Percentiles rank a stretch among this genome's conserved stretches.
Evolutionary conservation across 2,113 vertebrate species (phyloP).

Genomic region (Condylura cristata): DNA sequence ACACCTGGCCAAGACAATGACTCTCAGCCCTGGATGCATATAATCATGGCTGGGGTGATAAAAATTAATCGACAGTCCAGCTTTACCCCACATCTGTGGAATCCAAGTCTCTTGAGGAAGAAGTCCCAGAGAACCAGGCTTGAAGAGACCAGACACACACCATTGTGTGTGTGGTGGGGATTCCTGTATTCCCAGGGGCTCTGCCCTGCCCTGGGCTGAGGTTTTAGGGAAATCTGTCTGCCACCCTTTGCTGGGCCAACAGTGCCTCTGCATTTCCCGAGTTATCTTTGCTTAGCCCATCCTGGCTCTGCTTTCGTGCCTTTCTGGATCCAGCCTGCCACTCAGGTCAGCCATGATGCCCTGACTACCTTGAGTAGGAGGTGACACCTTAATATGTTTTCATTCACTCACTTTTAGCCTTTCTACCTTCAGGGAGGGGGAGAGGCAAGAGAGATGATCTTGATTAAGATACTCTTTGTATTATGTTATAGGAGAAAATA

Average conservation of each 20-base stretch:
- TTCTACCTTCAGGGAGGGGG: not conserved
- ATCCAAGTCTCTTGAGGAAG: not conserved
- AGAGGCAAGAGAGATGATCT: not conserved
- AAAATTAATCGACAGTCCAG: not conserved
- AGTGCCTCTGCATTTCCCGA: rapidly evolving
- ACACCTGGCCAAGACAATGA: not conserved
- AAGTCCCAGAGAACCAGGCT: not conserved
- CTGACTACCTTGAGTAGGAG: not conserved
- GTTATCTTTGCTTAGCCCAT: rapidly evolving
- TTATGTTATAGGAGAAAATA: not conserved
- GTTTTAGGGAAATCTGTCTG: not conserved
- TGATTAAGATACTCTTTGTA: not conserved
- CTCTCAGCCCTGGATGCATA: not conserved
- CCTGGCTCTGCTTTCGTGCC: not conserved
- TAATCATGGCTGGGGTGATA: too few species aligned
- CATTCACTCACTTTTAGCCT: not conserved
- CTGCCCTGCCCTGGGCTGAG: not conserved
- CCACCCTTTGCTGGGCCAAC: not conserved
- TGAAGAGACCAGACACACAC: rapidly evolving
- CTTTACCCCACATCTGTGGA: not conserved
- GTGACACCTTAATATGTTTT: not conserved
- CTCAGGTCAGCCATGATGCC: too few species aligned
- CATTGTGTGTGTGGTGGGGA: not conserved
- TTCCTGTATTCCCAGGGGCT: rapidly evolving
- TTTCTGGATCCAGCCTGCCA: not conserved